These are phyloP conservation scores for Archivesica marissinica DNA, from an alignment of 1,140 invertebrate genomes.

Conservation along the genomic window DNA sequence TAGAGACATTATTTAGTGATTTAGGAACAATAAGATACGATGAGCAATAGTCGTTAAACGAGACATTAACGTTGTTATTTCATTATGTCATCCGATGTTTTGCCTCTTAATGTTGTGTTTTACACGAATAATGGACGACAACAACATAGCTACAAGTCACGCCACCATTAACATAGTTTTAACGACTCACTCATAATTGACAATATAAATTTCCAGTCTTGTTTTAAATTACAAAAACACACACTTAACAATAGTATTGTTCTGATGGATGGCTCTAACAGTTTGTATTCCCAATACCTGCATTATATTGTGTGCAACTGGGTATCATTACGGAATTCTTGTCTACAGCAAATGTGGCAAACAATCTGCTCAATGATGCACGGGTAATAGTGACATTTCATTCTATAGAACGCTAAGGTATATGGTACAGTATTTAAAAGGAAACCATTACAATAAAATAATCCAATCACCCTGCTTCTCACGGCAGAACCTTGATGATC, in stretches of 20 bases:
- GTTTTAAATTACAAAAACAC: constrained; percentile 21
- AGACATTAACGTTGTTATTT: constrained; percentile 33
- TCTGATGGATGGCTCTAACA: constrained; percentile 1
- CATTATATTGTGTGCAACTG: too few species aligned
- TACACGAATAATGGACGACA: not conserved
- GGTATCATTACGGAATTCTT: too few species aligned
- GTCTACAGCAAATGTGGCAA: too few species aligned
- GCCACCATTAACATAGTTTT: not conserved
- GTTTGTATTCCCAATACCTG: too few species aligned
- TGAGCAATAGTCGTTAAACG: not conserved
- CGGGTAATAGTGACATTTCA: too few species aligned
- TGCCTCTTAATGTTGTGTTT: constrained; percentile 30
- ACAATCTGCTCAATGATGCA: too few species aligned
- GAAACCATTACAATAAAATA: too few species aligned
- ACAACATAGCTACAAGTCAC: constrained; percentile 31
- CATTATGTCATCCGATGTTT: constrained; percentile 27
- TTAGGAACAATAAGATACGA: constrained; percentile 8
- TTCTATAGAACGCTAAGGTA: too few species aligned
- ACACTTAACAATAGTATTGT: constrained; percentile 14
- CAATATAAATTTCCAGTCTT: not conserved
- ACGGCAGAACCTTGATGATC: too few species aligned
- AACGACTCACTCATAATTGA: not conserved
- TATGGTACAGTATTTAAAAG: too few species aligned
- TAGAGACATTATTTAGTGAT: constrained; percentile 26
- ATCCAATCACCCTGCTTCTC: too few species aligned